phyloP scores from a whole-genome alignment of 2,797 vertebrate genomes.

The Syndactyla subalaris region DNA sequence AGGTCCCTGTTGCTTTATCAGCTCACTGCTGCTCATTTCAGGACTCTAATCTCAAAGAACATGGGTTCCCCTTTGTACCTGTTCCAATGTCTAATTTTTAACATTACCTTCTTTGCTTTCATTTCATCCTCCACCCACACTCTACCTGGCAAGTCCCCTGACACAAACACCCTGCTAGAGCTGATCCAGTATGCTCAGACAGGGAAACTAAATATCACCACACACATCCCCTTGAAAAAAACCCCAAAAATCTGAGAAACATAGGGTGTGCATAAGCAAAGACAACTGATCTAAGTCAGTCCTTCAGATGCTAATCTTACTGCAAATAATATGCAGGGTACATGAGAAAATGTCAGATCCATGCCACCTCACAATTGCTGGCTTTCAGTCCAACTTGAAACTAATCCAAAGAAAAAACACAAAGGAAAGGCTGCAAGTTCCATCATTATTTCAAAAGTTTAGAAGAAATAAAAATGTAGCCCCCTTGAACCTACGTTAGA shows the following conservation, averaged over 20 bases:
- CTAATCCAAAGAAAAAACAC: constrained; percentile 46
- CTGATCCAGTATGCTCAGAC: not conserved
- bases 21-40: not conserved
- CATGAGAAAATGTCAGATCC: constrained; percentile 58
- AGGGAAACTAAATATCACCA: not conserved
- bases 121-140: not conserved
- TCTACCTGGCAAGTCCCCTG: constrained; percentile 24
- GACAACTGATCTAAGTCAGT: constrained; percentile 38
- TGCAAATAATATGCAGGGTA: constrained; percentile 57
- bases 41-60: not conserved
- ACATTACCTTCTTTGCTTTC: constrained; percentile 29
- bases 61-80: not conserved
- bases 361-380: constrained; percentile 23
- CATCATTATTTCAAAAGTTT: not conserved
- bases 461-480: constrained; percentile 27
- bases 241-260: not conserved
- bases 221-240: not conserved
- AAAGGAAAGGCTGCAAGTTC: constrained; percentile 5
- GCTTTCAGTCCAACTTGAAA: constrained; percentile 55
- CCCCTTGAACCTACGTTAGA: not conserved
- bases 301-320: constrained; percentile 57
- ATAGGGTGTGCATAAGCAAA: not conserved
- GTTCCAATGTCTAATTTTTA: constrained; percentile 6
- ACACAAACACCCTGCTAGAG: not conserved
- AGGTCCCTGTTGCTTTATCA: not conserved